Conservation (phyloP, 2,797 vertebrate species). For the Okamejei kenojei region DNA sequence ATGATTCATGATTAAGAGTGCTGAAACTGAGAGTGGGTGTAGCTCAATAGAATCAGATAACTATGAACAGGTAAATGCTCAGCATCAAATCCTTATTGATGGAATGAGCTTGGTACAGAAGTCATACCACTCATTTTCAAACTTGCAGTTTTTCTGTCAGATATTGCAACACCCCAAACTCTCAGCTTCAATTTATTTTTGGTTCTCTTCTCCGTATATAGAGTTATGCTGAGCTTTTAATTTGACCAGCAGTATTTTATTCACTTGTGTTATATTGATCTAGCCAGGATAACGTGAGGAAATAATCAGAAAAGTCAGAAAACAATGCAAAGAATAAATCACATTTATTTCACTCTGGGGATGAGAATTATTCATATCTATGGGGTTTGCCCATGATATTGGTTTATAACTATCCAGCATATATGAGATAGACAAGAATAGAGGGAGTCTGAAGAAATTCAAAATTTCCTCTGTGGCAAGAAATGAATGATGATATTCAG, state of each 20-base stretch:
- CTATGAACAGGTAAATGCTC: background rate
- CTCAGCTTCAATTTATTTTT: background rate
- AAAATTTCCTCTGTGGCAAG: too few species aligned
- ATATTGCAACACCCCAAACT: background rate
- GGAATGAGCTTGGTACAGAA: background rate
- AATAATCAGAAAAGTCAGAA: background rate
- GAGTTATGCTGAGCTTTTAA: background rate
- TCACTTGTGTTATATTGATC: background rate
- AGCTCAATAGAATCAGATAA: background rate
- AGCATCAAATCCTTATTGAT: background rate
- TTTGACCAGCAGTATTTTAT: background rate
- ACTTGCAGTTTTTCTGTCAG: background rate
- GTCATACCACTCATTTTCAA: background rate
- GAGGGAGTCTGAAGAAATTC: background rate
- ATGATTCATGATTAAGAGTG: background rate
- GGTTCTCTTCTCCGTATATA: background rate
- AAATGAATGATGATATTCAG: background rate
- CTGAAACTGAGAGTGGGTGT: background rate
- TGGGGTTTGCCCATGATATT: too few species aligned
- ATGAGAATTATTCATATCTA: background rate
- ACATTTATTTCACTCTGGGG: background rate
- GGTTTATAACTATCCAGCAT: background rate
- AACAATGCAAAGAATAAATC: background rate
- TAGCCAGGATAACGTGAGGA: background rate
- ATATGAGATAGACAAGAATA: background rate